Evolutionary conservation across 2,113 vertebrate species (phyloP).

Genomic region (Empidonax alnorum): DNA sequence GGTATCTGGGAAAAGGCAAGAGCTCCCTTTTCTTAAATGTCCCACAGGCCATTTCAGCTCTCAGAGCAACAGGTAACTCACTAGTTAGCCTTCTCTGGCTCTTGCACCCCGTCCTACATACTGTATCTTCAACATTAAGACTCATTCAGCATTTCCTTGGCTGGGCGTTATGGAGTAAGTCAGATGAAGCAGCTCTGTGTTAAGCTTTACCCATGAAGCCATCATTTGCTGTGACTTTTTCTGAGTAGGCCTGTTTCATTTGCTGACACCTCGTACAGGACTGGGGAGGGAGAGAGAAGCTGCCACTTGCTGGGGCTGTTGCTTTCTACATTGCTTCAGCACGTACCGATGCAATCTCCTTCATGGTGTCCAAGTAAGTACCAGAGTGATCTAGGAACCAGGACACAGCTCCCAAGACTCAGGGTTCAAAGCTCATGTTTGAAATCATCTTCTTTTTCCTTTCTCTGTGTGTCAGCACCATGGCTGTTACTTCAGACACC

Average conservation of each 20-base stretch:
- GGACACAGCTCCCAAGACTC: neutral
- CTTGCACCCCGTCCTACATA: slow-evolving; percentile 11
- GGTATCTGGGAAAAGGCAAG: slow-evolving; percentile 81
- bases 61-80: slow-evolving; percentile 82
- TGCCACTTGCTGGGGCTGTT: slow-evolving; percentile 65
- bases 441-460: neutral
- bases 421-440: slow-evolving; percentile 11
- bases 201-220: slow-evolving; percentile 72
- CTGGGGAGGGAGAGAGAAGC: slow-evolving; percentile 49
- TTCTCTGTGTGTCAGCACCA: neutral
- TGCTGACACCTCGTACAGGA: slow-evolving; percentile 19
- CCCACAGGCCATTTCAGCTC: slow-evolving; percentile 76
- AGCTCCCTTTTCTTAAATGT: slow-evolving; percentile 76
- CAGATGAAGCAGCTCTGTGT: slow-evolving; percentile 69
- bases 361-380: neutral
- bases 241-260: slow-evolving; percentile 54
- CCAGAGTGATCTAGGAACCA: neutral
- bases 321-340: slow-evolving; percentile 70
- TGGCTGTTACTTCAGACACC: neutral
- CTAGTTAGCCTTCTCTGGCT: slow-evolving; percentile 52
- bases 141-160: slow-evolving; percentile 73
- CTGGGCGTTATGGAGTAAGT: slow-evolving; percentile 55
- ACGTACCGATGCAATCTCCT: slow-evolving; percentile 5
- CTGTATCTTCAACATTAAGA: slow-evolving; percentile 54
- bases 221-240: slow-evolving; percentile 50